Evolutionary conservation across 1,140 invertebrate genomes (phyloP).

Genomic region (Luehdorfia chinensis): DNA sequence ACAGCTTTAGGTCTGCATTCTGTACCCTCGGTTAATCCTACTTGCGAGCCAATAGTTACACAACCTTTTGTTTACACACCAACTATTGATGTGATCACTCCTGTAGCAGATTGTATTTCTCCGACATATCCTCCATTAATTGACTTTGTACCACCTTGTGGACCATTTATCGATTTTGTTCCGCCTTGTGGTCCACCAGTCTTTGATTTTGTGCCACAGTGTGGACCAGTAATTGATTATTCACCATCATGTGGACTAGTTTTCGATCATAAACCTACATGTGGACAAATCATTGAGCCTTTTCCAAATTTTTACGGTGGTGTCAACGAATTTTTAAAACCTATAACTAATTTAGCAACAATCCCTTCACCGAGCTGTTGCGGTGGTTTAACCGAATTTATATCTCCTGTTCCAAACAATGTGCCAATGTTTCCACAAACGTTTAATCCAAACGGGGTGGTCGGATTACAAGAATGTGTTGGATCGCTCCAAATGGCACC

Average conservation of each 20-base stretch:
- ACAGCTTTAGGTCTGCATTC: constrained; percentile 1
- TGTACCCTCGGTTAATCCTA: not conserved
- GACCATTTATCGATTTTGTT: constrained; percentile 1
- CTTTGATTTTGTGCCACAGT: constrained; percentile 5
- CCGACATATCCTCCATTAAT: not conserved
- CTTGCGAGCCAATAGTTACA: not conserved
- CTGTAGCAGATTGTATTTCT: constrained; percentile 6
- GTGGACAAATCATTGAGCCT: constrained; percentile 5
- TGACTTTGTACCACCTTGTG: not conserved
- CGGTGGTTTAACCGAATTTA: constrained; percentile 24
- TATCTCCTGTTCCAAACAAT: constrained; percentile 12
- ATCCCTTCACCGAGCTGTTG: constrained; percentile 19
- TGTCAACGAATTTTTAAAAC: constrained; percentile 10
- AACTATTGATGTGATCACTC: constrained; percentile 11
- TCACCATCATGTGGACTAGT: constrained; percentile 15
- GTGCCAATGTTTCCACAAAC: constrained; percentile 10
- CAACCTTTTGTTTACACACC: constrained; percentile 11
- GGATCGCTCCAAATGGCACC: constrained; percentile 18
- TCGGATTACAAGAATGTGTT: constrained; percentile 25
- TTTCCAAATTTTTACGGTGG: constrained; percentile 21
- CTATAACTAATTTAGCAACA: constrained; percentile 14
- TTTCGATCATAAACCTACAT: constrained; percentile 13
- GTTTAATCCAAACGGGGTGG: constrained; percentile 3
- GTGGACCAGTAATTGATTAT: constrained; percentile 11
- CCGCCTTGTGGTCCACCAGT: not conserved